These are phyloP conservation scores for Axinella damicornis DNA, from an alignment of 37 sponge, comb jelly and placozoan species.

Conservation along the genomic window DNA sequence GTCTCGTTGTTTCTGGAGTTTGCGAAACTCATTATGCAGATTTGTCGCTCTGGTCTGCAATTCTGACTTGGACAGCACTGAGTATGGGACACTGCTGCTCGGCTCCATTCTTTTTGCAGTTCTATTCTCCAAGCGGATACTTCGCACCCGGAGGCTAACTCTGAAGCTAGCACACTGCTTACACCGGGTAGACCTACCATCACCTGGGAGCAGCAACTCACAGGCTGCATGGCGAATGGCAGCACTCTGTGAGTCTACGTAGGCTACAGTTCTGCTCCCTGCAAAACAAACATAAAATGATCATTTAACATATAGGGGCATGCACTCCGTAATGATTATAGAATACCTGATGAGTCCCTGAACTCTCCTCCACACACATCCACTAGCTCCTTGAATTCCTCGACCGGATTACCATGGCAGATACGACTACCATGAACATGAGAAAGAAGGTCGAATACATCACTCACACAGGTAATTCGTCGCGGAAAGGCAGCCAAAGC, in stretches of 20 bases:
- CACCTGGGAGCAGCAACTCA: constrained; percentile 4
- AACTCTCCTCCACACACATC: no score
- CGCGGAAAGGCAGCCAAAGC: no score
- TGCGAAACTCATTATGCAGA: background rate
- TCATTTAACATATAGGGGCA: no score
- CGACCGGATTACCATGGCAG: background rate
- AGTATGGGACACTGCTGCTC: background rate
- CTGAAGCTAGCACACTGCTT: background rate
- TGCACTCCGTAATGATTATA: no score
- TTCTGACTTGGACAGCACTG: background rate
- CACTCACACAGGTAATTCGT: background rate
- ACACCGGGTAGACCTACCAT: background rate
- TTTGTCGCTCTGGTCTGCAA: no score
- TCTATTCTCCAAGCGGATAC: background rate
- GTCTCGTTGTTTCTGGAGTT: background rate
- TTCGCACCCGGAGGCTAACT: no score
- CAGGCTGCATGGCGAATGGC: constrained; percentile 2
- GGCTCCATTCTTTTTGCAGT: background rate
- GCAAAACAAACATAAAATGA: no score
- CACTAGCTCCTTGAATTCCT: background rate
- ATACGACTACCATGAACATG: background rate
- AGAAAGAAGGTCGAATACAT: background rate
- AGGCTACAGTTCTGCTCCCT: background rate
- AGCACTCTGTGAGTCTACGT: no score
- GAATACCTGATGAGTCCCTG: background rate